phyloP scores from a whole-genome alignment of 2,797 vertebrate genomes.

The Cottoperca gobio region DNA sequence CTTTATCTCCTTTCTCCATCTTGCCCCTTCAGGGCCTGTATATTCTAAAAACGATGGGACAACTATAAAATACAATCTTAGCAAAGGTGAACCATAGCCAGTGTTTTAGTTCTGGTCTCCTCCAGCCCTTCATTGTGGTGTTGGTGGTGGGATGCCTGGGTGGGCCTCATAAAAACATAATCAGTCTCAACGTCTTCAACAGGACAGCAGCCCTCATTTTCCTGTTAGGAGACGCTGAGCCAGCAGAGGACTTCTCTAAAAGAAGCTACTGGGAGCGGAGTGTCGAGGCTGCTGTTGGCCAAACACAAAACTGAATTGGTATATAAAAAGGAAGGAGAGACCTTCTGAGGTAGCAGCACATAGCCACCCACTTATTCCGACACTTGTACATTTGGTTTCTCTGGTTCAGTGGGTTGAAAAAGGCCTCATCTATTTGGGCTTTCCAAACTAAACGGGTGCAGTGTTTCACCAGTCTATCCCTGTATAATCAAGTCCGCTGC shows the following conservation, averaged over 20 bases:
- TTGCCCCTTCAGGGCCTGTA: slow-evolving; percentile 7
- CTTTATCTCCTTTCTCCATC: slow-evolving; percentile 21
- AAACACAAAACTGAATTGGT: slow-evolving; percentile 61
- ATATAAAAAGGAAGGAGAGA: slow-evolving; percentile 51
- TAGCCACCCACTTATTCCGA: slow-evolving; percentile 59
- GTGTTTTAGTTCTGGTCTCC: slow-evolving; percentile 41
- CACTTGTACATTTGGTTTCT: slow-evolving; percentile 54
- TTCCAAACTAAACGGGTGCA: slow-evolving; percentile 77
- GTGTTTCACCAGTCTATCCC: slow-evolving; percentile 76
- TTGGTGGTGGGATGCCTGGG: slow-evolving; percentile 74
- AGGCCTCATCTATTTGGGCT: slow-evolving; percentile 69
- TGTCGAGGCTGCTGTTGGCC: slow-evolving; percentile 41
- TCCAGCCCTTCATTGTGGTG: slow-evolving; percentile 64
- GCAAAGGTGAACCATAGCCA: slow-evolving; percentile 43
- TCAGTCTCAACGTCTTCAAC: slow-evolving; percentile 56
- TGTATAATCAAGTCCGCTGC: slow-evolving; percentile 80
- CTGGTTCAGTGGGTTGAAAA: slow-evolving; percentile 66
- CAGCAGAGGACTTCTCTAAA: slow-evolving; percentile 70
- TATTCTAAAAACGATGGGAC: slow-evolving; percentile 30
- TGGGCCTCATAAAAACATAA: slow-evolving; percentile 78
- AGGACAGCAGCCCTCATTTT: slow-evolving; percentile 64
- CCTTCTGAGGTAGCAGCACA: slow-evolving; percentile 47
- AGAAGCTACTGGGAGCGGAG: slow-evolving; percentile 59
- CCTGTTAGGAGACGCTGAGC: slow-evolving; percentile 63
- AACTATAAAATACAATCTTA: slow-evolving; percentile 26